Evolutionary conservation across 1,140 invertebrate genomes (phyloP).

Genomic region (Aphaenogaster floridana): DNA sequence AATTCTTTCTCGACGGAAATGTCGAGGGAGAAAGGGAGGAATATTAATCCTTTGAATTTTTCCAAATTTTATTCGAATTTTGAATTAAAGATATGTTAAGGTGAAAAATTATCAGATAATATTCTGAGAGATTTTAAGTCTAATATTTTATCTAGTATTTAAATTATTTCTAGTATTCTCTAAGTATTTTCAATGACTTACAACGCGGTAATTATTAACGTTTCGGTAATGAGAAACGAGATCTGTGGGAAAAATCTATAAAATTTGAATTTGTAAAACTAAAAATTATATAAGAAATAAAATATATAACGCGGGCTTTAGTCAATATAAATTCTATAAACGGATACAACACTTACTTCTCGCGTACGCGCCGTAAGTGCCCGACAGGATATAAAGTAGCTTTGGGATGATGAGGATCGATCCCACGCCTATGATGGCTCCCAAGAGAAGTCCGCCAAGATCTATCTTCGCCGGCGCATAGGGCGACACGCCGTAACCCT

Average conservation of each 20-base stretch:
- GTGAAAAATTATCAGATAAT: background rate
- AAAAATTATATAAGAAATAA: background rate
- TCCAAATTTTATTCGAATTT: background rate
- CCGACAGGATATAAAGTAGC: slow-evolving; percentile 90
- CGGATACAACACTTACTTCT: slow-evolving; percentile 88
- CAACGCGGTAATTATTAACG: background rate
- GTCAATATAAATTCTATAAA: background rate
- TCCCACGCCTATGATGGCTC: slow-evolving; percentile 92
- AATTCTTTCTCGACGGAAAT: background rate
- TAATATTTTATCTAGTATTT: too few species aligned
- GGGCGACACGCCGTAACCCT: slow-evolving; percentile 87
- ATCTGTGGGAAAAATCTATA: background rate
- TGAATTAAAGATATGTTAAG: background rate
- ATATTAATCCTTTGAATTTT: background rate
- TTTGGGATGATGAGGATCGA: slow-evolving; percentile 93
- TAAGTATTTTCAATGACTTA: background rate
- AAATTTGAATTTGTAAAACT: background rate
- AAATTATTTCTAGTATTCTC: background rate
- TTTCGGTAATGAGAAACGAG: background rate
- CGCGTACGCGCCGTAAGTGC: slow-evolving; percentile 90
- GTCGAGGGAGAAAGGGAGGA: background rate
- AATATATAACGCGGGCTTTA: background rate
- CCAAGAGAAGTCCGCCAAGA: slow-evolving; percentile 92
- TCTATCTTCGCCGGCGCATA: slow-evolving; percentile 93
- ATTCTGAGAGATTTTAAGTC: background rate